Base-by-base conservation (phyloP, 2,113 vertebrate genomes). In the Macroglossus sobrinus region DNA sequence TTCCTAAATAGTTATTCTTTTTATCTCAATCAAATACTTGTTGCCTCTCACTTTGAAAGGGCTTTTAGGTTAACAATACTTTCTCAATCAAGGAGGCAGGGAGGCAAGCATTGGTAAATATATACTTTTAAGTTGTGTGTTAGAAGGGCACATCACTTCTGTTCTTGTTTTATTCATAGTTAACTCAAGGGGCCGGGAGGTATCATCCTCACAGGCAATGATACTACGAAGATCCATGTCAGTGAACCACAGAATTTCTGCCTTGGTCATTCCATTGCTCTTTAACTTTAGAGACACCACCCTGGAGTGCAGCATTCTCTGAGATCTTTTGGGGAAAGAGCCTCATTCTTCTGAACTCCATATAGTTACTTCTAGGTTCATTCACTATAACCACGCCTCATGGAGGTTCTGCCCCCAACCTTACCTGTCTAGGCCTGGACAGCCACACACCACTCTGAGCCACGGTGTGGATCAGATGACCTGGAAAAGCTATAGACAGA, bases 211-310 rank as follows among this genome's bases (percentile, higher is more conserved):
- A 47, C 43, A 57, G 26, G 45, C n/a, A 21, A 61, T 4, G 13
- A 5, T 13, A 7, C 30, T 4, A 9, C 1, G 5, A 18, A 63
- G 21, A 21, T 14, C 22, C 18, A 10, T 2, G 24, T 5, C 40
- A 21, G 18, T 14, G 53, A 9, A 13, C 19, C 15, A 15, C 19
- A 38, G 50, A 15, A 59, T 1, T 12, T 21, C 53, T 35, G n/a
- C 15, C 84, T 13, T 1, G 40, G 24, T 24, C 74, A 12, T 28
- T 47, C 13, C 18, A 33, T 7, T 15, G 3, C 13, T 71, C 66
- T 75, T 63, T 50, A 59, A 69, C 40, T 78, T 69, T 30, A 40
- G 21, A 78, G 19, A 55, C 15, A 61, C n/a, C 14, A 21, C 13
- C 1, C 11, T 33, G 35, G 26, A 9, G 12, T 55, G 0, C 38